A percentile compares a stretch with the other conserved stretches of the same genome.
phyloP scores from a whole-genome alignment of 2,797 vertebrate species.

The Labroides dimidiatus region DNA sequence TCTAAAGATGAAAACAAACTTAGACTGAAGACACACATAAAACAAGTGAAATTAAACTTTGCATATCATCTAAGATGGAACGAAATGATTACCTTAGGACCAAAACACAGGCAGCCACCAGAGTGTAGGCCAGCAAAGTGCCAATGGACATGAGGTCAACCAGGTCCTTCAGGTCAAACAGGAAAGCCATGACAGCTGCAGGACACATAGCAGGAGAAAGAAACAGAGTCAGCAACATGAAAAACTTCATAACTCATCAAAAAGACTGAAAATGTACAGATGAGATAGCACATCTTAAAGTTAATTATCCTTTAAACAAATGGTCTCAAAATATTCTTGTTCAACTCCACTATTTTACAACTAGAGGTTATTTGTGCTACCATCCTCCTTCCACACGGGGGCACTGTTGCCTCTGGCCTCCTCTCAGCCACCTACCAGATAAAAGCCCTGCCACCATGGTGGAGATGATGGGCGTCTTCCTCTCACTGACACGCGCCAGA shows the following conservation, averaged over 20 bases:
- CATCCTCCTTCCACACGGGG: slow-evolving; percentile 54
- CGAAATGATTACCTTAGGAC: slow-evolving; percentile 89
- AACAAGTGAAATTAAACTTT: too few relatives aligned
- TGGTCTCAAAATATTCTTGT: background rate
- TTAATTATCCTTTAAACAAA: background rate
- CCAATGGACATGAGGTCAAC: slow-evolving; percentile 98
- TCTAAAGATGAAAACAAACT: slow-evolving; percentile 69
- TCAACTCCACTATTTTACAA: slow-evolving; percentile 13
- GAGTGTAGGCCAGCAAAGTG: slow-evolving; percentile 94
- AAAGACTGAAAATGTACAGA: background rate
- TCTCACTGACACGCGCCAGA: slow-evolving; percentile 76
- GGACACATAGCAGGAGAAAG: slow-evolving; percentile 14
- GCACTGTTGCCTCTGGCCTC: slow-evolving; percentile 44
- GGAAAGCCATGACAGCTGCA: slow-evolving; percentile 95
- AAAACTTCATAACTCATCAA: background rate
- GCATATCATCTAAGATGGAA: background rate
- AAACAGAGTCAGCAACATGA: slow-evolving; percentile 7
- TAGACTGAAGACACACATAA: background rate
- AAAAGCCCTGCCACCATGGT: slow-evolving; percentile 77
- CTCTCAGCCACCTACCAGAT: slow-evolving; percentile 72
- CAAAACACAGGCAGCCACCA: slow-evolving; percentile 96
- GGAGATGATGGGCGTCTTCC: slow-evolving; percentile 78
- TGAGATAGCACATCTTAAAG: background rate
- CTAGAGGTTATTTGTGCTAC: slow-evolving; percentile 15
- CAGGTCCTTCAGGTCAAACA: slow-evolving; percentile 95